These are phyloP conservation scores for Drosophila eugracilis DNA, from an alignment of 1,140 invertebrate species.

Conservation along the genomic window DNA sequence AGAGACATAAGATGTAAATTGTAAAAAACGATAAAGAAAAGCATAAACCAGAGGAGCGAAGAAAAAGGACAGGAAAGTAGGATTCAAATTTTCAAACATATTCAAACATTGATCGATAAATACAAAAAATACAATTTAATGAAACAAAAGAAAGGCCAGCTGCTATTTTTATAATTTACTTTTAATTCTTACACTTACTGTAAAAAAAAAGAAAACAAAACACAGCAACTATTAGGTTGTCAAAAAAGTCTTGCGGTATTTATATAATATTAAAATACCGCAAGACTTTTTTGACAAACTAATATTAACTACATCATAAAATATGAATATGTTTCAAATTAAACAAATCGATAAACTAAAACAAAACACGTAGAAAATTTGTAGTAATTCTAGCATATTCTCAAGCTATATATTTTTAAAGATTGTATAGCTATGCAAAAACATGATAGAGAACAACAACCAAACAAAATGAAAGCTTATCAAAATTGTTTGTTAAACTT, in stretches of 20 bases:
- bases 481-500: constrained; percentile 51
- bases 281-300: too few species aligned
- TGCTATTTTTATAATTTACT: constrained; percentile 72
- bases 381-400: constrained; percentile 63
- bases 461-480: constrained; percentile 41
- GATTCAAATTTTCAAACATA: constrained; percentile 57
- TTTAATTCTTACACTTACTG: constrained; percentile 52
- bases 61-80: constrained; percentile 28
- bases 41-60: constrained; percentile 7
- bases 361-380: constrained; percentile 63
- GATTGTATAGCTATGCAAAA: constrained; percentile 36
- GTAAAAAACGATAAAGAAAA: constrained; percentile 45
- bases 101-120: constrained; percentile 29
- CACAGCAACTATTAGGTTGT: too few species aligned
- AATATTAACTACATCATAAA: constrained; percentile 58
- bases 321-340: constrained; percentile 73
- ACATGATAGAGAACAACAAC: constrained; percentile 9
- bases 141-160: constrained; percentile 42
- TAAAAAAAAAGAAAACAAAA: constrained; percentile 40
- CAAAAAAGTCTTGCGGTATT: too few species aligned
- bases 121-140: constrained; percentile 33
- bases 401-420: constrained; percentile 48
- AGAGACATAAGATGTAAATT: constrained; percentile 77
- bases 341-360: constrained; percentile 35
- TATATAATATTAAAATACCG: too few species aligned